Base-by-base conservation (phyloP, 2,888 invertebrate genomes). In the Papilio gigon region DNA sequence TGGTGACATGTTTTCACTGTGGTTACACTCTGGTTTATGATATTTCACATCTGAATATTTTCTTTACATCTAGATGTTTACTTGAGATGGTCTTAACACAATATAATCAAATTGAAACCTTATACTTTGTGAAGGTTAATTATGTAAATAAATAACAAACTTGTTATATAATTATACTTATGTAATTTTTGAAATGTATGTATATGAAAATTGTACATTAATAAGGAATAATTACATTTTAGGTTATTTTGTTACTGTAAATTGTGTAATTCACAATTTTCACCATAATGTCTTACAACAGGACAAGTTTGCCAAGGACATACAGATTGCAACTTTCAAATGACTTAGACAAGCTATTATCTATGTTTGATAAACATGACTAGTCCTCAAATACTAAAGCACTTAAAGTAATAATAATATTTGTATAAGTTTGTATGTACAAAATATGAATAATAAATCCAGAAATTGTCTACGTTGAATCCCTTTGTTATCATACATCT, bases 241-340 rank as follows among this genome's bases (percentile, higher is more conserved):
- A 20, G 50, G 4, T 42, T 22, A 42, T 22, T 11, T 22, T 44
- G 22, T 9, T 50, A 53, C 2, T 14, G 53, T 30, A n/a, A 30
- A 30, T 30, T n/a, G 53, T n/a, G 8, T 56, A 56, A 56, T 17
- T 56, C 12, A 27, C 9, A 30, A 0, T 56, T 56, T 56, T 56
- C 30, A 56, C 53, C 53, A 56, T 56, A 56, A 30, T 56, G 53
- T 56, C 30, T 56, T 56, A 56, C 53, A 56, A 56, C n/a, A 30
- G 30, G 53, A 56, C 53, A 56, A 56, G 53, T 56, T 30, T 30
- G 17, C 12, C 53, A 56, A 56, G 53, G 53, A 56, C 53, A 53
- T 30, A 53, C 30, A 56, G 53, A 56, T 30, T 17, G 53, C 53
- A 56, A 56, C 53, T 56, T 56, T 56, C 30, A 56, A 56, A 56